Conservation (phyloP, 2,113 vertebrate genomes). For the Seriola quinqueradiata region DNA sequence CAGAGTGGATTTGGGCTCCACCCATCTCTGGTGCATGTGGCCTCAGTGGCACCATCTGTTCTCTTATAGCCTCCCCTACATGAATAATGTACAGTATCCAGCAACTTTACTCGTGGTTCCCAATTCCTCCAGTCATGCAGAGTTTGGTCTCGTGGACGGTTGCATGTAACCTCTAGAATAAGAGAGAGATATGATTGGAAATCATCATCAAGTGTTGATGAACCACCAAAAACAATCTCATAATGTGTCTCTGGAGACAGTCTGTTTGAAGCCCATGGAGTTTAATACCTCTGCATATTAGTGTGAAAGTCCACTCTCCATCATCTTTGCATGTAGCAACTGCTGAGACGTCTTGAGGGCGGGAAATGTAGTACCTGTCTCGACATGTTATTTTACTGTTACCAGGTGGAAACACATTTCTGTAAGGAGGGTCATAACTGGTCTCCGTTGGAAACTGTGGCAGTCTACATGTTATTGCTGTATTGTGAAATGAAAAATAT, state of each 20-base stretch:
- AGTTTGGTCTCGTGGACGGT: accelerated
- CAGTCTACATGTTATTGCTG: no score
- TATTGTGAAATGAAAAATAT: no score
- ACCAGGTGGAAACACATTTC: no score
- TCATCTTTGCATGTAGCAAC: no score
- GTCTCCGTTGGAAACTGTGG: no score
- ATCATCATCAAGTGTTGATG: not conserved
- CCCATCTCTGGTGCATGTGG: conserved; percentile 66
- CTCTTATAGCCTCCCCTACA: accelerated
- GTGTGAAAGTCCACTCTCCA: no score
- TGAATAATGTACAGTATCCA: accelerated
- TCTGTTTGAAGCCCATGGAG: not conserved
- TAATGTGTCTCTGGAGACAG: not conserved
- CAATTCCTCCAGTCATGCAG: accelerated
- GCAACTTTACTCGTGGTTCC: accelerated
- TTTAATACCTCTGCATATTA: no score
- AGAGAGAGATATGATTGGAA: not conserved
- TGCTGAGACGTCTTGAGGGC: no score
- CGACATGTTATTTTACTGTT: no score
- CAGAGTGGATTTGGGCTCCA: conserved; percentile 75
- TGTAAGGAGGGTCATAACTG: no score
- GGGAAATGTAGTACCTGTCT: no score
- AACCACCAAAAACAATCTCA: not conserved
- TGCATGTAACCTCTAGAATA: conserved; percentile 37
- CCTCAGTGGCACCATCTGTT: accelerated